These are phyloP conservation scores for Peromyscus californicus DNA, from an alignment of 2,113 vertebrate genomes.

Conservation along the genomic window DNA sequence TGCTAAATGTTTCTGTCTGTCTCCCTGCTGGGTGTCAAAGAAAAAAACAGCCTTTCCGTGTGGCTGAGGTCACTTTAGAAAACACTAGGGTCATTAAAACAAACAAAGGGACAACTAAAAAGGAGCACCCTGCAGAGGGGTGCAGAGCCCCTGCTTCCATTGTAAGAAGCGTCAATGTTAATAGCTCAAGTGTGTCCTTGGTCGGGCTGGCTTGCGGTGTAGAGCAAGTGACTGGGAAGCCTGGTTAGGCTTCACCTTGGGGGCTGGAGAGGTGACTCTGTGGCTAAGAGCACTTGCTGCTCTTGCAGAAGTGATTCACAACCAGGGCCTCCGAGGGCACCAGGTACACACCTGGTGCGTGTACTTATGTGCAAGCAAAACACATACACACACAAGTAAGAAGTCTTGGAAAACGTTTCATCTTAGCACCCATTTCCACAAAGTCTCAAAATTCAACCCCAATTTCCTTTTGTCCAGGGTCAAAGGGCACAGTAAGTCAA, in stretches of 20 bases:
- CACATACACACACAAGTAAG: not conserved
- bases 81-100: not conserved
- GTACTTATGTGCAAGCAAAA: not conserved
- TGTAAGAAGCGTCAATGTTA: not conserved
- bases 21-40: not conserved
- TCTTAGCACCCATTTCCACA: not conserved
- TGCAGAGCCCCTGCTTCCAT: not conserved
- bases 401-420: not conserved
- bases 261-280: not conserved
- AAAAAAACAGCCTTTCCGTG: not conserved
- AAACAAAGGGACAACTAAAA: not conserved
- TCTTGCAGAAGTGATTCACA: not conserved
- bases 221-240: too few species aligned
- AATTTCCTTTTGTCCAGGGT: not conserved
- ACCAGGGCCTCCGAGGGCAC: not conserved
- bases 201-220: too few species aligned
- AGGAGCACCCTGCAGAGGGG: fast-evolving
- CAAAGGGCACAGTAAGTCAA: not conserved
- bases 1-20: not conserved
- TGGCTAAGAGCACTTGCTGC: not conserved
- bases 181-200: fast-evolving
- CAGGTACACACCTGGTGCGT: not conserved
- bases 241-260: too few species aligned
- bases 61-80: not conserved
- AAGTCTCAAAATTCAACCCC: not conserved